Percentiles rank a stretch among this genome's conserved stretches.
phyloP scores from a whole-genome alignment of 2,888 invertebrate species.

The Drosophila recens region DNA sequence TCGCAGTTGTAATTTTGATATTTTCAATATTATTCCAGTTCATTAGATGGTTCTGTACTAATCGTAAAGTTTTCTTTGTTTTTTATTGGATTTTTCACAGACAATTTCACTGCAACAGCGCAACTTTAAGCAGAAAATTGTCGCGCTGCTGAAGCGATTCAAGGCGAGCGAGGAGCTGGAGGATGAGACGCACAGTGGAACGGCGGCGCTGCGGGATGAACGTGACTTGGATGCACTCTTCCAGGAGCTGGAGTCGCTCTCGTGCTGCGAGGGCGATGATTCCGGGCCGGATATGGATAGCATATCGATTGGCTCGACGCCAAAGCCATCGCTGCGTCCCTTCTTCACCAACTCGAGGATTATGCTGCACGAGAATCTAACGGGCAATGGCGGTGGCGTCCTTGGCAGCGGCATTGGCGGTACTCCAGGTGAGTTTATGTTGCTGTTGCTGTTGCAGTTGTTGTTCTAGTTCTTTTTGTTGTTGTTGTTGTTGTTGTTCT shows the following conservation, averaged over 20 bases:
- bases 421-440: slow-evolving; percentile 54
- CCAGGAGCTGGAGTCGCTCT: slow-evolving; percentile 97
- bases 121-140: slow-evolving; percentile 98
- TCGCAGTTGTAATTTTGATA: too few species aligned
- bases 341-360: slow-evolving; percentile 97
- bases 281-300: slow-evolving; percentile 98
- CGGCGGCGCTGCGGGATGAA: slow-evolving; percentile 89
- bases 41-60: background rate
- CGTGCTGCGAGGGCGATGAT: slow-evolving; percentile 93
- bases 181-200: slow-evolving; percentile 87
- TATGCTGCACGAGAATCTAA: slow-evolving; percentile 87
- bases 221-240: slow-evolving; percentile 97
- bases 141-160: slow-evolving; percentile 96
- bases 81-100: slow-evolving; percentile 54
- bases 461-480: background rate
- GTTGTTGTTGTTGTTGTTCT: slow-evolving; percentile 17
- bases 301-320: slow-evolving; percentile 98
- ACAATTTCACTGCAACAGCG: slow-evolving; percentile 89
- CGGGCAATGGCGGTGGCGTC: slow-evolving; percentile 47
- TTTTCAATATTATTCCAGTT: background rate
- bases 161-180: slow-evolving; percentile 96
- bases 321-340: slow-evolving; percentile 97
- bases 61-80: background rate
- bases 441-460: background rate
- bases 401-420: slow-evolving; percentile 51